Evolutionary conservation across 1,140 invertebrate species (phyloP).

Genomic region (Drosophila repleta): DNA sequence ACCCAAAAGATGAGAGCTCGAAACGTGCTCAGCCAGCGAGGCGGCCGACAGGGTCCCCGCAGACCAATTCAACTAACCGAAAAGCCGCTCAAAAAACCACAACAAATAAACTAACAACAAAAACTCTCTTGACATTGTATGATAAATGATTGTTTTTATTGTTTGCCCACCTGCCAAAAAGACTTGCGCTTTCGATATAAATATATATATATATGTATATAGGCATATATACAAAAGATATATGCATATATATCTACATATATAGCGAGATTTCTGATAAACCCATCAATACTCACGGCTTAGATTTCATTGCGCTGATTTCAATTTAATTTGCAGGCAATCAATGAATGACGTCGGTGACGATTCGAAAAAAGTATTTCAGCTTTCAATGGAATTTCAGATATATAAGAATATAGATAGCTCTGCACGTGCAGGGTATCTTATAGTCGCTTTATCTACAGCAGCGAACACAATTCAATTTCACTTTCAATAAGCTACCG

Average conservation of each 20-base stretch:
- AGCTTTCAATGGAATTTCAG: neutral
- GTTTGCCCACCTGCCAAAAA: constrained; percentile 32
- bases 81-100: constrained; percentile 22
- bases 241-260: neutral
- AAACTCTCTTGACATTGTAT: constrained; percentile 29
- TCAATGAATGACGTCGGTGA: neutral
- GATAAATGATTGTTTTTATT: constrained; percentile 43
- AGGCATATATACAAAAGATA: too few relatives aligned
- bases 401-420: too few relatives aligned
- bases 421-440: neutral
- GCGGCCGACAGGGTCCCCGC: constrained; percentile 25
- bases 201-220: neutral
- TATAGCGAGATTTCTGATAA: too few relatives aligned
- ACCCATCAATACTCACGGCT: neutral
- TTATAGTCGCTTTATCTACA: neutral
- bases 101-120: neutral
- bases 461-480: neutral
- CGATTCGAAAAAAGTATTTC: neutral
- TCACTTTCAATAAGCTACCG: constrained; percentile 7
- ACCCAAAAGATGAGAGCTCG: constrained; percentile 36
- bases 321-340: constrained; percentile 18
- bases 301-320: constrained; percentile 28
- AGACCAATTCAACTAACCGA: constrained; percentile 23
- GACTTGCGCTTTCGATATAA: neutral
- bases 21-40: constrained; percentile 64